These are phyloP conservation scores for Coptotermes formosanus DNA, from an alignment of 1,140 invertebrate species.

Conservation along the genomic window DNA sequence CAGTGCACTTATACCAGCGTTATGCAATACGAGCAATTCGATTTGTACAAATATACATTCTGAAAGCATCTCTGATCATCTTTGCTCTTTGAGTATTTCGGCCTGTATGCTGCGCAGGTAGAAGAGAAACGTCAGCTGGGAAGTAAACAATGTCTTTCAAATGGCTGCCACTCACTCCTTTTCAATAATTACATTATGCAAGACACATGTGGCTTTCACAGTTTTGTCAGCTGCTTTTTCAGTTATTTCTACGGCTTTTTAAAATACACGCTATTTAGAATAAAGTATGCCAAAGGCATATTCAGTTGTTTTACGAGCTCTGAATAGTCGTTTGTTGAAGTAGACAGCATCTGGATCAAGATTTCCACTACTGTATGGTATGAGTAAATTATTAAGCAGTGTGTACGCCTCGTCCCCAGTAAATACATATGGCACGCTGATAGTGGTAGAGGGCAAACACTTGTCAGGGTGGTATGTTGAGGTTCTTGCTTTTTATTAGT, in stretches of 20 bases:
- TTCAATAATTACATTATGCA: neutral
- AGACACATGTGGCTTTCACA: constrained; percentile 1
- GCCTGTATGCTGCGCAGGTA: too few relatives aligned
- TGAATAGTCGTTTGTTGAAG: neutral
- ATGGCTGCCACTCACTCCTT: too few relatives aligned
- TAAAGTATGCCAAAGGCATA: constrained; percentile 16
- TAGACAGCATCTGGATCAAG: neutral
- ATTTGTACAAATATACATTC: too few relatives aligned
- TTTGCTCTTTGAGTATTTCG: too few relatives aligned
- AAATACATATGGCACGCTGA: constrained; percentile 1
- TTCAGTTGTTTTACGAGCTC: neutral
- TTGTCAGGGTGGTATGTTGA: neutral
- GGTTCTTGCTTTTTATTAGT: neutral
- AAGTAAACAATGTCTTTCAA: too few relatives aligned
- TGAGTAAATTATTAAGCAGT: neutral
- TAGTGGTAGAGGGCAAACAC: neutral
- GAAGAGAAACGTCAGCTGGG: too few relatives aligned
- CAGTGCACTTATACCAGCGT: too few relatives aligned
- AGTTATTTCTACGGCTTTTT: neutral
- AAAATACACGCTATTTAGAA: constrained; percentile 2
- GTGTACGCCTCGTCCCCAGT: constrained; percentile 4
- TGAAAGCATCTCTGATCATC: too few relatives aligned
- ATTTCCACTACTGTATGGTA: neutral
- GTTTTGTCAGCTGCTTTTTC: constrained; percentile 4
- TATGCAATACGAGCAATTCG: too few relatives aligned